Conservation (phyloP, 2,113 vertebrate species). For the Phrynosoma platyrhinos region DNA sequence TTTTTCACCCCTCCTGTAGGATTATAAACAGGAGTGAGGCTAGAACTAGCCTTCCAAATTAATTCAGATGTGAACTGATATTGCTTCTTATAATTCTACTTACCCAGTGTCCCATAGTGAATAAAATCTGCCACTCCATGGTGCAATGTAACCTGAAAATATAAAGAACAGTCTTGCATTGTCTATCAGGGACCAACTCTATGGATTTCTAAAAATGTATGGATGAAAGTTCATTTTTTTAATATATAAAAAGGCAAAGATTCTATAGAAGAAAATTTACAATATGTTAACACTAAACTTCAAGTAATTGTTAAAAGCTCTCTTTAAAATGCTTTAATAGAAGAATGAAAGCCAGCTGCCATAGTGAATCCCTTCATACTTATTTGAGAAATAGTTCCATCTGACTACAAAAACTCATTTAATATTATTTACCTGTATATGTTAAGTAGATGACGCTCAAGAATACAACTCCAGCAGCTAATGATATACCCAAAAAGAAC, state of each 20-base stretch:
- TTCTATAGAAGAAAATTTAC: background rate
- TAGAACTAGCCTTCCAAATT: background rate
- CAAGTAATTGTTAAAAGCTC: background rate
- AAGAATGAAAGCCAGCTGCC: background rate
- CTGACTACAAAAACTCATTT: background rate
- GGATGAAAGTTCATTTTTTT: background rate
- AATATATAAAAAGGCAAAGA: background rate
- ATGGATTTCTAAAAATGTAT: conserved; percentile 5
- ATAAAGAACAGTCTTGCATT: background rate
- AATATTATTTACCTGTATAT: conserved; percentile 86
- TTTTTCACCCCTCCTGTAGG: background rate
- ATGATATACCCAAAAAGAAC: conserved; percentile 92
- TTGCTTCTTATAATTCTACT: conserved; percentile 67
- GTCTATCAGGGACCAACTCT: background rate
- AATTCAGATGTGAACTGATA: background rate
- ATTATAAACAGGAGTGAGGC: background rate
- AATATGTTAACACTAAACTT: background rate
- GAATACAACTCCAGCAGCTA: conserved; percentile 90
- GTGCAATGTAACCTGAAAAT: conserved; percentile 93
- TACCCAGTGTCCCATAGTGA: conserved; percentile 99
- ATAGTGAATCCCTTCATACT: background rate
- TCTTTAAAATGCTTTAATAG: background rate
- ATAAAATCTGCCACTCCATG: conserved; percentile 99
- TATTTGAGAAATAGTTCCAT: background rate
- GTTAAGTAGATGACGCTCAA: conserved; percentile 96